Evolutionary conservation across 2,888 invertebrate species (phyloP), one percentile per base, ranked within the genome.

Genomic region (Phyllotreta striolata): DNA sequence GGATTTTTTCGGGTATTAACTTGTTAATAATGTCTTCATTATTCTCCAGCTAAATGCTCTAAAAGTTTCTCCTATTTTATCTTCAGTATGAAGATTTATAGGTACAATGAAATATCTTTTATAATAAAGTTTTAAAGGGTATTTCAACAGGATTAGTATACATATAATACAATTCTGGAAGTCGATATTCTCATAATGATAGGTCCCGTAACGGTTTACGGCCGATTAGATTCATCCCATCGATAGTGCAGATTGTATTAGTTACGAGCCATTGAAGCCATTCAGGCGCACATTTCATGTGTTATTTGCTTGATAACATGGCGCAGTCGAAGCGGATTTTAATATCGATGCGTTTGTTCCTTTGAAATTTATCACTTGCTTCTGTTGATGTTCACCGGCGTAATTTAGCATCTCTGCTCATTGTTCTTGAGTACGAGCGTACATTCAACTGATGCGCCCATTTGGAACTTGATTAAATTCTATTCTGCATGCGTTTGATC

Each of bases 211-310:
- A 49, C 67, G 68, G 69, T 75, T 75, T 72, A 73, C 73, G 72
- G 68, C 65, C 73, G 73, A 73, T 73, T 74, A 74, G 74, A 74
- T 74, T 71, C 69, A 74, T 72, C 71, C 72, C 68, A 63, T 63
- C 70, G 73, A 74, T 73, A 73, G 71, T 70, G 68, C 72, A 73
- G 67, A 72, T 74, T 75, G 75, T 73, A 71, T 74, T 74, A 73
- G 73, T 75, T 73, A 74, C 75, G 72, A 68, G 70, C 73, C 75
- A 74, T 75, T 75, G 73, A 67, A 63, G 70, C 71, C 66, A 75
- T 75, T 74, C 73, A 73, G 66, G 66, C 66, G 66, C 66, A 66
- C 69, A 73, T 73, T 72, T 73, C 70, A 69, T 66, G 69, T 71
- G 70, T 67, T 68, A 70, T 71, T 70, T 69, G 63, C 62, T 55